These are phyloP conservation scores for Scartelaos histophorus DNA, from an alignment of 2,113 vertebrate species.

Conservation along the genomic window DNA sequence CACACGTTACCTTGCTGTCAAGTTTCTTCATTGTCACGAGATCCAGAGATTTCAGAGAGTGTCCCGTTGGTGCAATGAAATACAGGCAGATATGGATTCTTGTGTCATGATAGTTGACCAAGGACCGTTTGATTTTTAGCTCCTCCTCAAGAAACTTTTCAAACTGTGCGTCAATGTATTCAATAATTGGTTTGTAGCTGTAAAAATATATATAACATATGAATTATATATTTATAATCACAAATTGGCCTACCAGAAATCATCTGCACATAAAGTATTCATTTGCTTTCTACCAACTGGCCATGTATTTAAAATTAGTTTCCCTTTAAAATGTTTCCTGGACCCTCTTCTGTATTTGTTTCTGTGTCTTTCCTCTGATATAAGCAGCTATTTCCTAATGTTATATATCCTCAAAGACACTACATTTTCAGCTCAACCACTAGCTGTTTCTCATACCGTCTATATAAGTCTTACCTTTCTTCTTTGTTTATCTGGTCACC, in stretches of 20 bases:
- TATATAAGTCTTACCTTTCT: conserved; percentile 80
- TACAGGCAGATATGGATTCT: conserved; percentile 94
- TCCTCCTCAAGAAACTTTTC: conserved; percentile 95
- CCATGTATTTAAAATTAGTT: neutral
- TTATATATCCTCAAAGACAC: neutral
- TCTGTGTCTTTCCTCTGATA: neutral
- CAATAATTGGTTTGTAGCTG: conserved; percentile 95
- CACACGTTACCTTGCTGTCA: conserved; percentile 87
- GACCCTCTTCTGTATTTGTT: neutral
- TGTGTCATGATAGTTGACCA: conserved; percentile 90
- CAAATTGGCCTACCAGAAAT: neutral
- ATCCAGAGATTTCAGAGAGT: conserved; percentile 93
- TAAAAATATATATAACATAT: no score
- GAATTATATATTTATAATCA: no score
- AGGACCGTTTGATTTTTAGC: conserved; percentile 91
- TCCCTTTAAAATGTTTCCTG: neutral
- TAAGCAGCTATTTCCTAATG: neutral
- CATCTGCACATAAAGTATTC: neutral
- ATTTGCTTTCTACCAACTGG: no score
- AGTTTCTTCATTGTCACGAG: conserved; percentile 97
- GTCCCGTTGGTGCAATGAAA: conserved; percentile 93
- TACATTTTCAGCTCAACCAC: neutral
- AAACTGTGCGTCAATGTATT: conserved; percentile 96
- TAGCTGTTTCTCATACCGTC: neutral
- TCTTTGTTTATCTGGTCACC: conserved; percentile 97